These are phyloP conservation scores for Thaumetopoea pityocampa DNA, from an alignment of 1,140 invertebrate genomes.

Conservation along the genomic window DNA sequence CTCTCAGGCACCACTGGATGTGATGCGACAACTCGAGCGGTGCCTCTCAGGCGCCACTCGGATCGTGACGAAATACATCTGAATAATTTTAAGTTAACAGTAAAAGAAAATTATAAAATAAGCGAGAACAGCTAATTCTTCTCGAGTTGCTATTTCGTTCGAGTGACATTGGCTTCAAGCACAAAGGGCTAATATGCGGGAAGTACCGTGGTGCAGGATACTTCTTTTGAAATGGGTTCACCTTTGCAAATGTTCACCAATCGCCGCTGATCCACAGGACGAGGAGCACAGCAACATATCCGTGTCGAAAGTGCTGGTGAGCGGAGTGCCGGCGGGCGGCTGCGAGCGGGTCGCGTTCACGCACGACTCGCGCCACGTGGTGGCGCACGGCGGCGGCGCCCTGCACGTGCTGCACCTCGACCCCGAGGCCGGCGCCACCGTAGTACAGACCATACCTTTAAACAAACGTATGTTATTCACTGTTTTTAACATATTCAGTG, in stretches of 20 bases:
- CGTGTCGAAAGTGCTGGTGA: slow-evolving; percentile 60
- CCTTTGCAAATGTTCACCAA: background rate
- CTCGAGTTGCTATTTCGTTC: no score
- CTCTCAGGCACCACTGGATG: no score
- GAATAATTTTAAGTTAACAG: no score
- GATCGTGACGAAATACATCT: no score
- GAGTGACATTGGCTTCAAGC: no score
- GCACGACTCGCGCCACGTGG: slow-evolving; percentile 52
- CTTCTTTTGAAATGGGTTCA: slow-evolving; percentile 7
- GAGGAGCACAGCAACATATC: slow-evolving; percentile 60
- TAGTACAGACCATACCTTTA: slow-evolving; percentile 45
- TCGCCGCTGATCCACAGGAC: slow-evolving; percentile 34
- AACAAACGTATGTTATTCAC: slow-evolving; percentile 48
- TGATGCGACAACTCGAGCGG: no score
- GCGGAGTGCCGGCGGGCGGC: slow-evolving; percentile 45
- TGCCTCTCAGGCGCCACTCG: no score
- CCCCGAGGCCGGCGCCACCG: slow-evolving; percentile 49
- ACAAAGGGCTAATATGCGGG: no score
- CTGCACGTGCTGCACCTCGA: slow-evolving; percentile 60
- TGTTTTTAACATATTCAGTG: background rate
- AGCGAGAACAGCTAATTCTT: no score
- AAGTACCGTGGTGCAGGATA: no score
- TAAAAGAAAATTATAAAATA: no score
- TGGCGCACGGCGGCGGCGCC: slow-evolving; percentile 37
- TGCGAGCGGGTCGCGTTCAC: slow-evolving; percentile 71